These are phyloP conservation scores for Unio delphinus DNA, from an alignment of 2,888 invertebrate genomes.

Conservation along the genomic window DNA sequence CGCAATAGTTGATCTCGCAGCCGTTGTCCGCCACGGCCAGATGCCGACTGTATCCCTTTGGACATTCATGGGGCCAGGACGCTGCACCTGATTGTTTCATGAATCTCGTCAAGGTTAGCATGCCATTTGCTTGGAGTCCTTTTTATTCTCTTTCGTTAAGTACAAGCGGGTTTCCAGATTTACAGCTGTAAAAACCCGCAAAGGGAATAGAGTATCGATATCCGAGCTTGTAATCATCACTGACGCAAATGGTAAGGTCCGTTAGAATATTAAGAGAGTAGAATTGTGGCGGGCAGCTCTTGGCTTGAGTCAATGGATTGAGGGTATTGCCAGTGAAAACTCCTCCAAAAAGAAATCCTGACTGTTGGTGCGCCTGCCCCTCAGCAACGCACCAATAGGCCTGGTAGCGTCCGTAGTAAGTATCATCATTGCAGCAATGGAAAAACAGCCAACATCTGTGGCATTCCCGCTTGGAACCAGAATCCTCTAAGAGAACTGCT, in stretches of 20 bases:
- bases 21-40: constrained; percentile 48
- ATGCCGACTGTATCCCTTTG: constrained; percentile 57
- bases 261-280: constrained; percentile 40
- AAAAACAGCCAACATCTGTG: constrained; percentile 42
- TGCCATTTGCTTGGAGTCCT: neutral
- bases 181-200: constrained; percentile 60
- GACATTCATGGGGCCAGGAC: constrained; percentile 51
- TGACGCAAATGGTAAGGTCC: constrained; percentile 52
- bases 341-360: constrained; percentile 60
- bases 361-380: constrained; percentile 23
- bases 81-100: constrained; percentile 21
- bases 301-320: constrained; percentile 46
- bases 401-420: constrained; percentile 34
- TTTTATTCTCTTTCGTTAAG: constrained; percentile 3
- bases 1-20: constrained; percentile 58
- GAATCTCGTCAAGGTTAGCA: constrained; percentile 16
- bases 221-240: constrained; percentile 57
- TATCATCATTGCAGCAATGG: constrained; percentile 26
- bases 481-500: constrained; percentile 33
- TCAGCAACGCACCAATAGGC: constrained; percentile 58
- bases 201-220: constrained; percentile 47
- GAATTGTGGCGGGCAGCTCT: constrained; percentile 49
- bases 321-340: constrained; percentile 37
- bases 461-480: constrained; percentile 25
- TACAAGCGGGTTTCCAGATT: constrained; percentile 48